These are phyloP conservation scores for Amphipyra tragopoginis DNA, from an alignment of 2,888 invertebrate genomes.

Conservation along the genomic window DNA sequence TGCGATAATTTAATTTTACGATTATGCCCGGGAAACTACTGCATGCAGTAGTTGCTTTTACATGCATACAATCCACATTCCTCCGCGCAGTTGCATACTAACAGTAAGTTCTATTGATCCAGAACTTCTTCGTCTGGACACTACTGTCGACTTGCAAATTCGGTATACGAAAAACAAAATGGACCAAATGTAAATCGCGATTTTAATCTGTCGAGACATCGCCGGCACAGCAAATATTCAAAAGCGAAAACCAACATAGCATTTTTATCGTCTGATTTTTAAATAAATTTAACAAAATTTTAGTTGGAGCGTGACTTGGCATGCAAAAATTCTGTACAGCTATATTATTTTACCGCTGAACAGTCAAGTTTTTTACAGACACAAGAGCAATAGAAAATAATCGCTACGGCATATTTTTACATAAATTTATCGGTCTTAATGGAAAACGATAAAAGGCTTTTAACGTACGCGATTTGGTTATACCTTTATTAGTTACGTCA, in stretches of 20 bases:
- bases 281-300: conserved; percentile 61
- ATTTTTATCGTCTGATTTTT: conserved; percentile 58
- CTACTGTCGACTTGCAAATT: conserved; percentile 18
- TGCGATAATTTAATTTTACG: conserved; percentile 28
- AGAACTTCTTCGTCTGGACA: conserved; percentile 3
- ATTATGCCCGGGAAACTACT: conserved; percentile 8
- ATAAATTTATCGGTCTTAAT: conserved; percentile 55
- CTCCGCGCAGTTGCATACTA: not conserved
- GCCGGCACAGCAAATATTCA: conserved; percentile 50
- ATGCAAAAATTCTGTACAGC: conserved; percentile 47
- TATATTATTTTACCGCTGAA: conserved; percentile 49
- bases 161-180: conserved; percentile 34
- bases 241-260: conserved; percentile 46
- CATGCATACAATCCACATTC: conserved; percentile 7
- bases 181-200: conserved; percentile 44
- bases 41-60: conserved; percentile 15
- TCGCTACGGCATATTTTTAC: conserved; percentile 53
- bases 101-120: conserved; percentile 21
- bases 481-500: conserved; percentile 42
- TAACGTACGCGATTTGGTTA: conserved; percentile 41
- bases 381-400: conserved; percentile 56
- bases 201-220: conserved; percentile 54
- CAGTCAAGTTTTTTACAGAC: conserved; percentile 53
- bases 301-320: conserved; percentile 61
- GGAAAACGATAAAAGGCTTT: conserved; percentile 62